Percentiles rank a stretch among this genome's conserved stretches.
phyloP scores from a whole-genome alignment of 2,888 invertebrate species.

The Saturnia japonica region DNA sequence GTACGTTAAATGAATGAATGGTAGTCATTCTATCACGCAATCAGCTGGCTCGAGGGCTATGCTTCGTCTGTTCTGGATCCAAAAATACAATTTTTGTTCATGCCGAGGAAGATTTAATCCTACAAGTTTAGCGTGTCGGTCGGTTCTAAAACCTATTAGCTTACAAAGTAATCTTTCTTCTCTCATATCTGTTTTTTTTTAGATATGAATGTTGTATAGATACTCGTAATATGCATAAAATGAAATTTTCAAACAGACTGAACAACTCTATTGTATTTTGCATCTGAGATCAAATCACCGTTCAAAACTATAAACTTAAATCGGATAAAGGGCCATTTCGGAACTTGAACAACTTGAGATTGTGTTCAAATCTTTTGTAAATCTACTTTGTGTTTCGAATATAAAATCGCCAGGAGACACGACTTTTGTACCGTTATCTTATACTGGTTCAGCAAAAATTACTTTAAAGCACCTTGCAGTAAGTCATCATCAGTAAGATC shows the following conservation, averaged over 20 bases:
- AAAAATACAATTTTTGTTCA: no score
- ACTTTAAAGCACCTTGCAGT: neutral
- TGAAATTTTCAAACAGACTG: neutral
- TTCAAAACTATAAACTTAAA: constrained; percentile 36
- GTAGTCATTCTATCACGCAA: no score
- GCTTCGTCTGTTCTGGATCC: no score
- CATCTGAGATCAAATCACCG: constrained; percentile 11
- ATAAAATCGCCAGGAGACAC: neutral
- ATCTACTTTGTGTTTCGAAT: constrained; percentile 19
- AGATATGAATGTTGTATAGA: no score
- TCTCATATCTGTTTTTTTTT: no score
- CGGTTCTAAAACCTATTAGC: no score
- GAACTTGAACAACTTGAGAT: constrained; percentile 26
- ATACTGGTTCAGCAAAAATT: neutral
- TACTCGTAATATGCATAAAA: neutral
- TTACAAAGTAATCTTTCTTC: no score
- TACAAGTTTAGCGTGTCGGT: no score
- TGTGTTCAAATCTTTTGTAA: constrained; percentile 23
- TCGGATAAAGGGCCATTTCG: constrained; percentile 34
- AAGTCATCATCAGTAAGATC: neutral
- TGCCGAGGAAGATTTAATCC: no score
- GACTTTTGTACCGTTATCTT: neutral
- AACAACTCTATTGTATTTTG: neutral
- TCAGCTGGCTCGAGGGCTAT: no score
- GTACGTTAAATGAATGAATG: no score